Evolutionary conservation across 2,113 vertebrate genomes (phyloP), one percentile per base, ranked within the genome.

Genomic region (Hiodon alosoides): DNA sequence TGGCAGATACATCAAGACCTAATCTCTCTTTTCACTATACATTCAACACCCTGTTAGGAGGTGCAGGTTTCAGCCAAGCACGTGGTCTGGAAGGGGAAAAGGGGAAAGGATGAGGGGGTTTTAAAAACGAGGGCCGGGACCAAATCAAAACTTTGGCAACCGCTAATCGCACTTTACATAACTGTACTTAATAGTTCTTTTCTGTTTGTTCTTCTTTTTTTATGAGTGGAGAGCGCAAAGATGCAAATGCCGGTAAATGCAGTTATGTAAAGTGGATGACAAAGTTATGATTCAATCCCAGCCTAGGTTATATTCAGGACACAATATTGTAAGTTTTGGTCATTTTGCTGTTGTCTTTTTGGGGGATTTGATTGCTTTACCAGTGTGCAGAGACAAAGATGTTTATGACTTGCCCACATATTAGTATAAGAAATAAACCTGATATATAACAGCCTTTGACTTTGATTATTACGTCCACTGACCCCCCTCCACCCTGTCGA

Each of bases 1-100:
- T 89, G 87, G 88, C 88, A 90, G 90, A 91, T 91, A 92, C 90
- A 93, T 92, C 92, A 92, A 90, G 92, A 91, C 92, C 90, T 93
- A 93, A 93, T 93, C 91, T 93, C 90, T 89, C 91, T 90, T 91
- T 93, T 93, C 91, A 91, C 87, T 85, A 85, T 86, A 89, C 89
- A 89, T 90, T 93, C 91, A 93, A 92, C 90, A 92, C 92, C 90
- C 90, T 91, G 92, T 89, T 90, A 89, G 69, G 91, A 90, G 31
- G 31, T 31, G 91, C 90, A 92, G 90, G 90, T 91, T 92, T 89
- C 90, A 92, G 89, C 82, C 88, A 82, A 81, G 90, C 90, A 88
- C 84, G 88, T 87, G 87, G 84, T 60, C 6, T 61, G 74, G 0
- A 16, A 76, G 31, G 31, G 62, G 46, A 48, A 58, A 7, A 68